Percentiles rank a stretch among this genome's conserved stretches.
Evolutionary conservation across 1,140 invertebrate species (phyloP).

Genomic region (Drosophila pseudoobscura): DNA sequence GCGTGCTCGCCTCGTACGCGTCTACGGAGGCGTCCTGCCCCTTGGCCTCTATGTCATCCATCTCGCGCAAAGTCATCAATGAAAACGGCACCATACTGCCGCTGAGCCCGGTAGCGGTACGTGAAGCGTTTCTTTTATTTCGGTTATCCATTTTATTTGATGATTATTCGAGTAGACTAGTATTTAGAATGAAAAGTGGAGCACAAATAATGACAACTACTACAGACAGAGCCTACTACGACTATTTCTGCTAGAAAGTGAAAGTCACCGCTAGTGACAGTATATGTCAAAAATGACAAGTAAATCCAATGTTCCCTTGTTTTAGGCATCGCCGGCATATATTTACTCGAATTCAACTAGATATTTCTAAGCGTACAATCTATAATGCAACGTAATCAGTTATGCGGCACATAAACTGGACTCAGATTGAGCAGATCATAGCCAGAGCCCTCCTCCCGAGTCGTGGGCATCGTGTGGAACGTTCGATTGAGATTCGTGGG

Average conservation of each 20-base stretch:
- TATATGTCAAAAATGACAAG: too few species aligned
- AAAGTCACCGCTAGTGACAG: too few species aligned
- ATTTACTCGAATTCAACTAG: conserved; percentile 40
- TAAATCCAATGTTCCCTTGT: too few species aligned
- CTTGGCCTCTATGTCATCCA: background rate
- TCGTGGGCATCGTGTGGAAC: conserved; percentile 49
- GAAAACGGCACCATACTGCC: background rate
- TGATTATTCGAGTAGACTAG: background rate
- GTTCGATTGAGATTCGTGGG: conserved; percentile 77
- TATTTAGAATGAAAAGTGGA: too few species aligned
- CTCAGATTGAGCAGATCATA: conserved; percentile 63
- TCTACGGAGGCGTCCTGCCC: conserved; percentile 27
- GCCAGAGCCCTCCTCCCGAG: conserved; percentile 29
- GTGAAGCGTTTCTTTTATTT: background rate
- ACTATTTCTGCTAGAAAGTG: too few species aligned
- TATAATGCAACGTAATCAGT: conserved; percentile 23
- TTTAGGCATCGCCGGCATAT: too few species aligned
- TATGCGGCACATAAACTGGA: conserved; percentile 71
- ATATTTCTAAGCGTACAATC: background rate
- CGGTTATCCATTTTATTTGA: background rate
- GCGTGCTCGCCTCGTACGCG: conserved; percentile 36
- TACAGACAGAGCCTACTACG: too few species aligned
- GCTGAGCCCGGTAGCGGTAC: conserved; percentile 3
- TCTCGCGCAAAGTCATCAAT: background rate
- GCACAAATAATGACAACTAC: too few species aligned